A percentile compares a stretch with the other conserved stretches of the same genome.
Conservation (phyloP, 2,797 vertebrate genomes). For the Lepus townsendii region DNA sequence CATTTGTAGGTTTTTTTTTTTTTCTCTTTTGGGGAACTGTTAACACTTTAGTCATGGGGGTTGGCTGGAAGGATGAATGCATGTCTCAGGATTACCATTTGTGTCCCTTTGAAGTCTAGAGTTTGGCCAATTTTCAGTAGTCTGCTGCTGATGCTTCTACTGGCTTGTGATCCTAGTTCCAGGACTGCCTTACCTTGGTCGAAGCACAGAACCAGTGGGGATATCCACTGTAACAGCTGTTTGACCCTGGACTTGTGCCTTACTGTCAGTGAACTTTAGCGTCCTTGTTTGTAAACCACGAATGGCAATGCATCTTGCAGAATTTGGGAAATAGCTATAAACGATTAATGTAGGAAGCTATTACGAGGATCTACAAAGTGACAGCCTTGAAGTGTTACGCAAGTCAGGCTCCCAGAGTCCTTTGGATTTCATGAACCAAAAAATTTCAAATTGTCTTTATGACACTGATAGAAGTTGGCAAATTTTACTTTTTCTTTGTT, state of each 20-base stretch:
- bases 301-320: not conserved
- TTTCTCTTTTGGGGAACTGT: constrained; percentile 54
- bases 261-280: not conserved
- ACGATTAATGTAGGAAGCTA: not conserved
- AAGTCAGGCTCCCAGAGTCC: not conserved
- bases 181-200: not conserved
- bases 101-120: constrained; percentile 46
- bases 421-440: constrained; percentile 30
- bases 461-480: not conserved
- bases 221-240: not conserved
- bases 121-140: constrained; percentile 13
- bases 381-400: not conserved
- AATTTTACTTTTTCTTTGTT: constrained; percentile 30
- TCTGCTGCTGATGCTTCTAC: not conserved
- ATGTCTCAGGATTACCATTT: constrained; percentile 41
- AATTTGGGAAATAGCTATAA: not conserved
- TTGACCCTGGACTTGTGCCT: not conserved
- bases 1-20: constrained; percentile 42
- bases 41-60: constrained; percentile 20
- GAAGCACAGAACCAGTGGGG: not conserved
- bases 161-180: not conserved
- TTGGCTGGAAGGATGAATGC: constrained; percentile 22
- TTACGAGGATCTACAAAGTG: not conserved
- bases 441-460: not conserved
- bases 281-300: not conserved